Conservation (phyloP, 2,797 vertebrate genomes). For the Crenichthys baileyi region DNA sequence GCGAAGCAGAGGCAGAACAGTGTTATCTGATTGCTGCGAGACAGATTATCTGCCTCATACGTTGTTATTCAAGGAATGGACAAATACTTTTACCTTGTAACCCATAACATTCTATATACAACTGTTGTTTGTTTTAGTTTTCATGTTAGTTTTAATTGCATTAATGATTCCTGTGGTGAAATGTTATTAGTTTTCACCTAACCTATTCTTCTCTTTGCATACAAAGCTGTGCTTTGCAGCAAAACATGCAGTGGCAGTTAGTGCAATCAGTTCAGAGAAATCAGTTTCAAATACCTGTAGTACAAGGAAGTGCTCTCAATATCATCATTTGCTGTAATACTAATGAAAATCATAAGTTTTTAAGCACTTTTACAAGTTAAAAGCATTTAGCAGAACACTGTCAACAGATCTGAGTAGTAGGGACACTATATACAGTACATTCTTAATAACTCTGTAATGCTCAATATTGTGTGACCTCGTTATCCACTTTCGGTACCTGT, state of each 20-base stretch:
- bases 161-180: not conserved
- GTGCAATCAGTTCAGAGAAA: not conserved
- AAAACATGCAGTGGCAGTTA: constrained; percentile 3
- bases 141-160: not conserved
- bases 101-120: not conserved
- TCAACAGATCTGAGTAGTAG: not conserved
- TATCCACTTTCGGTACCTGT: constrained; percentile 29
- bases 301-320: not conserved
- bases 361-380: not conserved
- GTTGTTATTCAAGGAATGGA: not conserved
- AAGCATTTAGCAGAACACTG: not conserved
- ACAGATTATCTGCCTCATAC: not conserved
- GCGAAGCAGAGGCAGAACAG: not conserved
- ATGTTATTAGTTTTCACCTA: not conserved
- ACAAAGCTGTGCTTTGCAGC: constrained; percentile 5
- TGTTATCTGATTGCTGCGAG: not conserved
- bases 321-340: not conserved
- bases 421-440: not conserved
- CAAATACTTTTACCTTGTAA: not conserved
- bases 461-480: constrained; percentile 15
- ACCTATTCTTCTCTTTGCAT: not conserved
- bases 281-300: not conserved
- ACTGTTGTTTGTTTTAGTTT: not conserved
- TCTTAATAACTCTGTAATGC: not conserved
- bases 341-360: not conserved